A percentile compares a stretch with the other conserved stretches of the same genome.
Conservation (phyloP, 1,140 invertebrate species). For the Mycetomoellerius zeteki region DNA sequence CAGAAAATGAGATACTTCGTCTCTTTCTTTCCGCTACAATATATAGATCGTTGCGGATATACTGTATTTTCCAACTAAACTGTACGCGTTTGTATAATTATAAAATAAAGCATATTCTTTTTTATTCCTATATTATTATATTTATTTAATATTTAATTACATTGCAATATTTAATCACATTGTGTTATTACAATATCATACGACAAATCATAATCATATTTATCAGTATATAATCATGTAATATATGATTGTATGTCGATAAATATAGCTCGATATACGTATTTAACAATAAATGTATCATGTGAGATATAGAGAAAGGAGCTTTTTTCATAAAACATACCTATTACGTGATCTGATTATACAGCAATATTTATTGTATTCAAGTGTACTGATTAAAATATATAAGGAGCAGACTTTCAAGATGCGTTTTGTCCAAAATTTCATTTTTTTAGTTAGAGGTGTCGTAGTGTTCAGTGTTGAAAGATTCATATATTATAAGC, state of each 20-base stretch:
- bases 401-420: too few relatives aligned
- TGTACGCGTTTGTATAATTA: neutral
- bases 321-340: neutral
- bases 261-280: neutral
- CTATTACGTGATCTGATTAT: neutral
- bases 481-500: too few relatives aligned
- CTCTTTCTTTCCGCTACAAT: neutral
- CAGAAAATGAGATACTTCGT: slow-evolving; percentile 33
- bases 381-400: neutral
- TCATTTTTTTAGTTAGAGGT: too few relatives aligned
- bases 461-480: too few relatives aligned
- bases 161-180: neutral
- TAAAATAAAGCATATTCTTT: neutral
- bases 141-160: neutral
- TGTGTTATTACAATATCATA: neutral
- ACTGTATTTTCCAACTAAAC: neutral
- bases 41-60: neutral
- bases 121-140: slow-evolving; percentile 29
- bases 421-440: too few relatives aligned
- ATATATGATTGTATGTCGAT: too few relatives aligned
- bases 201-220: neutral
- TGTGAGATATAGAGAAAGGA: neutral
- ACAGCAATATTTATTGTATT: neutral
- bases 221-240: neutral
- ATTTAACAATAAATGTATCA: neutral